Base-by-base conservation (phyloP, 1,140 invertebrate species). In the Drosophila virilis region DNA sequence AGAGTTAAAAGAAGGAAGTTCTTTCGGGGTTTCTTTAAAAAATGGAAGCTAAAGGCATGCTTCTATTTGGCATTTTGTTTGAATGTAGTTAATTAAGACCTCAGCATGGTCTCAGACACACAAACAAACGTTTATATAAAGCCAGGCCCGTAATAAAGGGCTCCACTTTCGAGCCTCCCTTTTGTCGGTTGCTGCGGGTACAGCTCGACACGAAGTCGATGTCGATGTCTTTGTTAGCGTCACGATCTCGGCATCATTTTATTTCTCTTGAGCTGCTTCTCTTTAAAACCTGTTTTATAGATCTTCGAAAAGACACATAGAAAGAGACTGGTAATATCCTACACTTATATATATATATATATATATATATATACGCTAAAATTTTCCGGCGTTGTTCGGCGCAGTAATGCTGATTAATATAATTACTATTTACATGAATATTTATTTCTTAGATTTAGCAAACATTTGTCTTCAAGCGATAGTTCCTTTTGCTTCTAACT, bases 71-170 rank as follows among this genome's bases (percentile, higher is more conserved):
- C 12, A 40, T 40, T 10, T 42, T 42, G 6, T n/a, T 42, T 10
- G n/a, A 42, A 46, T 46, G 8, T 15, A 46, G 43, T 46, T 46
- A 46, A 46, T 46, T 46, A 17, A 46, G 43, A 46, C 9, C 43
- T 46, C 8, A 46, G 7, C 43, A n/a, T 13, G n/a, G 6, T 13
- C 13, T 12, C n/a, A 6, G 1, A 40, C 6, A 43, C n/a, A 43
- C 7, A 22, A 3, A 43, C 6, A 15, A 5, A 43, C 12, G 7
- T 7, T 6, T 28, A 28, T 28, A 5, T 46, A 17, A 17, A 17
- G 17, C 17, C 17, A 17, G 17, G 17, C 17, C 17, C 17, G 17
- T 17, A 46, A 46, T 46, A 46, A 46, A 46, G 43, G 17, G 43
- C 43, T 46, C 8, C 43, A 46, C 13, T 46, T 46, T 46, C 3